Conservation (phyloP, 2,888 invertebrate species). For the Oxytorus armatus region DNA sequence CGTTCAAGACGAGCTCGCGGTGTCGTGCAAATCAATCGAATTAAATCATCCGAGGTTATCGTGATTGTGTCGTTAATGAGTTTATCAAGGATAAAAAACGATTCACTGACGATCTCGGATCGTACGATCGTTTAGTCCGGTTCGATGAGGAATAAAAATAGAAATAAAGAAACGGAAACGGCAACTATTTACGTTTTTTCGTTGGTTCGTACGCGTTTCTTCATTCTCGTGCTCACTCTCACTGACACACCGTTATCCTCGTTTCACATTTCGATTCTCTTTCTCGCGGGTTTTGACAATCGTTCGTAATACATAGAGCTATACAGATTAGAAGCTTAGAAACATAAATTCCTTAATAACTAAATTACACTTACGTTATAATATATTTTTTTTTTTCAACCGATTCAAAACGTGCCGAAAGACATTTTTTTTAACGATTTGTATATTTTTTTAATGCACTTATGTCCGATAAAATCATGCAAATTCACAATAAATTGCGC, state of each 20-base stretch:
- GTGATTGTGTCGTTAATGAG: slow-evolving; percentile 28
- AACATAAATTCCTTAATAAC: slow-evolving; percentile 56
- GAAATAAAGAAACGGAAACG: slow-evolving; percentile 13
- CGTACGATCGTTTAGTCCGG: slow-evolving; percentile 42
- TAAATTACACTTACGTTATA: slow-evolving; percentile 65
- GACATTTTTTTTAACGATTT: too few relatives aligned
- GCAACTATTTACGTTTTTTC: slow-evolving; percentile 4
- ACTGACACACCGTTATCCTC: slow-evolving; percentile 2
- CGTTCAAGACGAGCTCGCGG: background rate
- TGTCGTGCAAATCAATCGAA: too few relatives aligned
- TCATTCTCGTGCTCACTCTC: background rate
- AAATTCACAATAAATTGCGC: background rate
- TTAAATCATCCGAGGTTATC: too few relatives aligned
- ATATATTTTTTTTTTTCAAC: slow-evolving; percentile 56
- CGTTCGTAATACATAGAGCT: slow-evolving; percentile 25
- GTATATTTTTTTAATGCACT: slow-evolving; percentile 42
- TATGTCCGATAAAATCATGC: too few relatives aligned
- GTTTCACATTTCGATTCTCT: slow-evolving; percentile 24
- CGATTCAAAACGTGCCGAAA: slow-evolving; percentile 65
- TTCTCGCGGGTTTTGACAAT: slow-evolving; percentile 37
- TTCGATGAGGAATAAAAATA: slow-evolving; percentile 36
- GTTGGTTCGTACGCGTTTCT: slow-evolving; percentile 23
- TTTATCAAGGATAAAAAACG: slow-evolving; percentile 39
- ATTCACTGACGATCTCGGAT: slow-evolving; percentile 44
- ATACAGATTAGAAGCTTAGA: slow-evolving; percentile 33